A percentile compares a stretch with the other conserved stretches of the same genome.
These are phyloP conservation scores for Gymnothorax javanicus DNA, from an alignment of 2,797 vertebrate genomes.

Conservation along the genomic window DNA sequence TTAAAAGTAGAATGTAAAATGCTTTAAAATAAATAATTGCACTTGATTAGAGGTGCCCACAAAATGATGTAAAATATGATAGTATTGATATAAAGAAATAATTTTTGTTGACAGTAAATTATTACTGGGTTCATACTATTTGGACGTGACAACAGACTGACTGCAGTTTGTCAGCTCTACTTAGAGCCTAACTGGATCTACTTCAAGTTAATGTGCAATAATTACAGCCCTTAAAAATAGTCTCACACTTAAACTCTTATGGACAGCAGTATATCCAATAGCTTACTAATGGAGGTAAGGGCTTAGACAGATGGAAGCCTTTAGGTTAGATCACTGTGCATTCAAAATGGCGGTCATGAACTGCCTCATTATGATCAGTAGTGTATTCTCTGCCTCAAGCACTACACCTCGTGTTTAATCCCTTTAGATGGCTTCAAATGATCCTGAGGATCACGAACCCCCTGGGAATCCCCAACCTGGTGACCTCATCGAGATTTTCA, in stretches of 20 bases:
- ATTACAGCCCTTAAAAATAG: too few species aligned
- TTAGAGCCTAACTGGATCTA: too few species aligned
- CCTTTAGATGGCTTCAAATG: constrained; percentile 79
- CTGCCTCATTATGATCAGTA: neutral
- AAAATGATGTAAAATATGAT: too few species aligned
- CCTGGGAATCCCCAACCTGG: constrained; percentile 80
- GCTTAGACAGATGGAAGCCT: neutral
- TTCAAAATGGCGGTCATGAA: neutral
- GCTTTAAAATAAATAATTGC: neutral
- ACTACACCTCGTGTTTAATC: constrained; percentile 21
- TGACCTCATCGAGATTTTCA: constrained; percentile 93
- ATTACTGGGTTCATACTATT: too few species aligned
- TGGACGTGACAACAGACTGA: too few species aligned
- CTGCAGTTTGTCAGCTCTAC: too few species aligned
- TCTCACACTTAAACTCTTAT: too few species aligned
- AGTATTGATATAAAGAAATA: too few species aligned
- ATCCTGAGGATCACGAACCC: constrained; percentile 65
- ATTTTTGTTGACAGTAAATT: too few species aligned
- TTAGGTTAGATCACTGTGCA: neutral
- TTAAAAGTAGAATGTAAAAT: neutral
- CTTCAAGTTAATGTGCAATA: too few species aligned
- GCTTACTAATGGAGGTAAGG: neutral
- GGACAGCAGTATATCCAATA: neutral
- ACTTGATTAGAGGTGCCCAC: too few species aligned
- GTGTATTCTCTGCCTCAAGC: neutral